phyloP scores from a whole-genome alignment of 2,797 vertebrate genomes.

The Cyprinodon diabolis region DNA sequence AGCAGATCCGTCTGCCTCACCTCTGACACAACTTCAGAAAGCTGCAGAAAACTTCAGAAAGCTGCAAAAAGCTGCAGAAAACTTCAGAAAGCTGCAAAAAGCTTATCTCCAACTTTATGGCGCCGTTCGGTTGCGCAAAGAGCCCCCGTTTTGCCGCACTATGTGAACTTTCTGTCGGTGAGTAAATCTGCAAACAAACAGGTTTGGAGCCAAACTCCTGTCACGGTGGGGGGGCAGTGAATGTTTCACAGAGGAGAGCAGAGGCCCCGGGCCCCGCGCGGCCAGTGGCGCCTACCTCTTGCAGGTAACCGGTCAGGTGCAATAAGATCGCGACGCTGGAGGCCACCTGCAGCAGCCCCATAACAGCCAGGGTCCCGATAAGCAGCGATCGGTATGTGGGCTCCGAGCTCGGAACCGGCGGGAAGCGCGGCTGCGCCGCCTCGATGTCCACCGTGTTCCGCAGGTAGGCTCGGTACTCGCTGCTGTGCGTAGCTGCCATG shows the following conservation, averaged over 20 bases:
- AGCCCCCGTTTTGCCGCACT: neutral
- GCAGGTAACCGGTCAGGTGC: conserved; percentile 93
- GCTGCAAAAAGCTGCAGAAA: neutral
- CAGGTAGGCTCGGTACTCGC: conserved; percentile 81
- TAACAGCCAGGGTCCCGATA: conserved; percentile 86
- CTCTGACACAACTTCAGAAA: neutral
- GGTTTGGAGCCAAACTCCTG: neutral
- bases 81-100: too few relatives aligned
- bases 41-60: conserved; percentile 8
- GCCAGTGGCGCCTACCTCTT: conserved; percentile 72
- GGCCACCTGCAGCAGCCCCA: conserved; percentile 94
- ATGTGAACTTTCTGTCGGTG: neutral
- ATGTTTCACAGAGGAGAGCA: neutral
- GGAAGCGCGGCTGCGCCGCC: conserved; percentile 75
- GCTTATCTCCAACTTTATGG: conserved; percentile 33
- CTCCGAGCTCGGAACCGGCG: conserved; percentile 70
- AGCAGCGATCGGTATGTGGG: conserved; percentile 79
- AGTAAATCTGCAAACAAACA: neutral
- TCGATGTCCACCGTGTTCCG: conserved; percentile 79
- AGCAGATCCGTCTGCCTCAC: neutral
- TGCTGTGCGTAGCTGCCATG: conserved; percentile 82
- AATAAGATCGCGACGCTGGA: conserved; percentile 93
- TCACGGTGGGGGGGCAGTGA: neutral
- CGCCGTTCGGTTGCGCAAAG: conserved; percentile 45
- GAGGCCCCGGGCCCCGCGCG: neutral